Base-by-base conservation (phyloP, 1,140 invertebrate genomes). In the Drosophila leontia region DNA sequence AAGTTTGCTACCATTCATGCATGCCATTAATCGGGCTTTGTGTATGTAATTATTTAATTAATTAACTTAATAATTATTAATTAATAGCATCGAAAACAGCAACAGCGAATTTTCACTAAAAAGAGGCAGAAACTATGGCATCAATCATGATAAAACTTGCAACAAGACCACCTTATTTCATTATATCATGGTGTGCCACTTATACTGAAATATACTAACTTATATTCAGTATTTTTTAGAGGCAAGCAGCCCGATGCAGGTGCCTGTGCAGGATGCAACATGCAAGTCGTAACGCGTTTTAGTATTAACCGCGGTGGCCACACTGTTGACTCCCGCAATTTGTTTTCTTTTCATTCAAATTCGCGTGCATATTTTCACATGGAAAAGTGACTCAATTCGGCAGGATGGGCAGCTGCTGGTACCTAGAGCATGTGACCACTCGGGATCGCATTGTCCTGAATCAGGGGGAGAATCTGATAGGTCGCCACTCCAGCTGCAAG, bases 401-500 rank as follows among this genome's bases (percentile, higher is more conserved):
- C 67, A 68, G 57, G 50, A 67, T 32, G 41, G 35, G 17, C 26
- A n/a, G 51, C 37, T 34, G 17, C 9, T 88, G 84, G 84, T 84
- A 56, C 13, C 15, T 88, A 11, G 61, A 90, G 32, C 84, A 88
- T 35, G 23, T 84, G 0, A 69, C 35, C 13, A 65, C 62, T 4
- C 50, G 53, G 0, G 45, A 35, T 15, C 72, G 55, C 8, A 13
- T 80, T 9, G 23, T 87, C 8, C 29, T 88, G 3, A 50, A 47
- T 12, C 15, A 48, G 7, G 84, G 84, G 1, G 56, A 75, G 2
- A 81, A 72, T 13, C 34, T 44, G 6, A 32, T 88, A 3, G 84
- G 84, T 5, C 55, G 84, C 1, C 84, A 87, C 37, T 87, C 84
- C 0, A 4, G n/a, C 8, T 88, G 84, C 47, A 75, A 35, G 9